phyloP scores from a whole-genome alignment of 1,140 invertebrate species.

The Drosophila triauraria region DNA sequence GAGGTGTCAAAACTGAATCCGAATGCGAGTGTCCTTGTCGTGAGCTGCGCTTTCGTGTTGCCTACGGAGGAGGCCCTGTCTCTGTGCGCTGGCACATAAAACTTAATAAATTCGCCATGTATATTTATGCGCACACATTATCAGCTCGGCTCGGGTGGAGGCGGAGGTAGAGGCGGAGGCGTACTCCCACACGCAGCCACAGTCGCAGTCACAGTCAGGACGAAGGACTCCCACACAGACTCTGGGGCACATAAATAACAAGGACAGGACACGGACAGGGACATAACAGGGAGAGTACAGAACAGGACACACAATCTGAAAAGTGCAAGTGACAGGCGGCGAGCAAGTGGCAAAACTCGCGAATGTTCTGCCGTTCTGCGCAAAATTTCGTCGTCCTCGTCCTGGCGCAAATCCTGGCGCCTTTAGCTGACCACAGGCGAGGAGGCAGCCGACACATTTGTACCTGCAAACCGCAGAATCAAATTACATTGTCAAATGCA shows the following conservation, averaged over 20 bases:
- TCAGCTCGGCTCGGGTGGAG: conserved; percentile 30
- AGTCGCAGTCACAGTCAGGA: not conserved
- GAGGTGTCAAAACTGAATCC: conserved; percentile 29
- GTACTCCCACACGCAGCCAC: conserved; percentile 2
- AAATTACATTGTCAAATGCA: conserved; percentile 66
- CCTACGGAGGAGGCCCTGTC: conserved; percentile 18
- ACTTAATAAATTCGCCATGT: conserved; percentile 76
- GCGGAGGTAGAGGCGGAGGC: conserved; percentile 32
- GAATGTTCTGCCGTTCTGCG: not conserved
- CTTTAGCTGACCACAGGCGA: conserved; percentile 46
- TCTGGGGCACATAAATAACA: conserved; percentile 37
- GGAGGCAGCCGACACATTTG: conserved; percentile 33
- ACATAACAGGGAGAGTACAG: conserved; percentile 13
- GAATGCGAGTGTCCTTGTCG: conserved; percentile 37
- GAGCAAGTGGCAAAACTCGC: conserved; percentile 45
- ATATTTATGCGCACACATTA: conserved; percentile 82
- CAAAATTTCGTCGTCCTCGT: conserved; percentile 15
- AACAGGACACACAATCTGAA: conserved; percentile 41
- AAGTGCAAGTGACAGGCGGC: conserved; percentile 57
- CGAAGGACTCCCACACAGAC: not conserved
- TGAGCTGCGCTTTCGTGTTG: conserved; percentile 48
- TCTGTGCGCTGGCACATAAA: conserved; percentile 64
- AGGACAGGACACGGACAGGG: not conserved
- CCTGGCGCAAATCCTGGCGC: conserved; percentile 15
- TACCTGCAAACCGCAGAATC: conserved; percentile 65